Base-by-base conservation (phyloP, 2,888 invertebrate species). In the Conus canariensis region DNA sequence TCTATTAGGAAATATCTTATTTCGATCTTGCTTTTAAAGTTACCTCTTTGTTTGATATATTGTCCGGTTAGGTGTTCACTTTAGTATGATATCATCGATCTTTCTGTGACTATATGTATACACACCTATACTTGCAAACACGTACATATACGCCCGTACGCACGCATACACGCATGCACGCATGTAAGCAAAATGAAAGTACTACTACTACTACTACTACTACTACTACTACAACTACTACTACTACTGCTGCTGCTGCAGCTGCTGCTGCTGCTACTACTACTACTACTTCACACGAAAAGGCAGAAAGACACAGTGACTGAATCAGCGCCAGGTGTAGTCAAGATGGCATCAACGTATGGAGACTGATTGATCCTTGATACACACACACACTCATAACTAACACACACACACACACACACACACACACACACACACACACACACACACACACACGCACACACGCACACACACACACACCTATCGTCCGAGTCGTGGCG, bases 401-500 rank as follows among this genome's bases (percentile, higher is more conserved):
- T n/a, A n/a, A 70, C 70, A 70, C 70, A 70, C 70, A 70, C 70
- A 70, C 70, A 16, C 70, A 70, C 70, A 70, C 70, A 16, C 70
- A 70, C 70, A 22, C 70, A 16, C 70, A 70, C 70, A n/a, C 70
- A 2, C 70, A 70, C 70, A 70, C 70, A 2, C 70, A 70, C 70
- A 70, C 70, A 16, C 70, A 70, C n/a, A 8, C 70, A 70, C 70
- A 70, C 70, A 70, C 70, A 70, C 70, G 1, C 70, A 70, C 70
- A 70, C 70, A 16, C 70, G 12, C 70, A 70, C 70, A 16, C 70
- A 70, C 70, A 10, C 70, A 30, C 80, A 64, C 59, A 93, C 93
- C 91, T 92, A 22, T 88, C 88, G 6, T 90, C 90, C 9, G 92
- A 92, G 60, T 93, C 93, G 45, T 92, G 92, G 30, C 90, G 87